Conservation (phyloP, 1,140 invertebrate genomes). For the Caerostris darwini region DNA sequence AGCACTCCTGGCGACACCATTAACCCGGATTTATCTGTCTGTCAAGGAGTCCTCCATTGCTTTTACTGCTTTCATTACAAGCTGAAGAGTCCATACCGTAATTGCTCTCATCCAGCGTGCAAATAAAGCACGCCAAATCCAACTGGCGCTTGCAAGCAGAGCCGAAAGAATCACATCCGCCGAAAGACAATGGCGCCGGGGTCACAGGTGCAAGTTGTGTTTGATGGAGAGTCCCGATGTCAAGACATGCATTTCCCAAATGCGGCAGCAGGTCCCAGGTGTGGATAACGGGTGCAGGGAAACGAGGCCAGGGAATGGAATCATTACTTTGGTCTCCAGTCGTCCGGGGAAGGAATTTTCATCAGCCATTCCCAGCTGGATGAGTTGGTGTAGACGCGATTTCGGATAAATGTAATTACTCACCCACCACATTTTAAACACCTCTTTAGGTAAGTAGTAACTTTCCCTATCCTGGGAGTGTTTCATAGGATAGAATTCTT, state of each 20-base stretch:
- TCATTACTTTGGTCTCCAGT: background rate
- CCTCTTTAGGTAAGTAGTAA: background rate
- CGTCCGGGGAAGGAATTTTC: background rate
- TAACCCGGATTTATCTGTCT: no score
- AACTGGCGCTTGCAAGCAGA: background rate
- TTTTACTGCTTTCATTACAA: no score
- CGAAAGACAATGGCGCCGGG: background rate
- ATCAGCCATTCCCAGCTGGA: background rate
- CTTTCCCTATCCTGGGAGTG: background rate
- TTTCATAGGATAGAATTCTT: background rate
- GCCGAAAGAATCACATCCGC: background rate
- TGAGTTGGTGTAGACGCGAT: background rate
- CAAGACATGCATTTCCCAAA: slow-evolving; percentile 15
- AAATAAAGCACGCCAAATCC: background rate
- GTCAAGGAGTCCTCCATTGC: no score
- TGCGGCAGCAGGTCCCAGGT: slow-evolving; percentile 4
- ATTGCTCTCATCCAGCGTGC: background rate
- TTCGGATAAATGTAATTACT: background rate
- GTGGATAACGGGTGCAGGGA: background rate
- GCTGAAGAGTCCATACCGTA: background rate
- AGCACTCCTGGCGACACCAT: no score
- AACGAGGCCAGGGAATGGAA: background rate
- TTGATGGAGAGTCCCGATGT: background rate
- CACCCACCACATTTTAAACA: background rate
- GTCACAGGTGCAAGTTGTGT: background rate